Base-by-base conservation (phyloP, 2,797 vertebrate genomes). In the Darevskia nairensis region DNA sequence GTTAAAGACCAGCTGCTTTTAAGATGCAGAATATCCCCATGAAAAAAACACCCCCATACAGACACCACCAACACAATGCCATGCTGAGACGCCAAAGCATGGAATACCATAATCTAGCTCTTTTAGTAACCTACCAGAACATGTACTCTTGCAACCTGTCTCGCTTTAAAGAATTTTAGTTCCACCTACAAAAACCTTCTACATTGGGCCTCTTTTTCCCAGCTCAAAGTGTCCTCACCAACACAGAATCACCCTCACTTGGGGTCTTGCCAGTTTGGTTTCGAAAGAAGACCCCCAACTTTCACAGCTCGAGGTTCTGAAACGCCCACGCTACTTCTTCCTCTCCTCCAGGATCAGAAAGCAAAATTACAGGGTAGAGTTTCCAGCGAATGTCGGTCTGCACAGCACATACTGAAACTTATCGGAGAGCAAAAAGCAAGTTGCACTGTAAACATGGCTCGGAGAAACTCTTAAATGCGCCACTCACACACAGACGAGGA, bases 111-210 rank as follows among this genome's bases (percentile, higher is more conserved):
- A 94, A 92, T 90, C 87, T 90, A 86, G 86, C 81, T 84, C 21
- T 88, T 15, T 85, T 84, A 88, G 80, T 13, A 59, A 59, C 89
- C 92, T 87, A 84, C 64, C 64, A 50, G 92, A 94, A 93, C 89
- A 88, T 10, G 90, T 88, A 84, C 84, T 72, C 84, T 91, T 90
- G 93, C 94, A 93, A 92, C 89, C 74, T 91, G 94, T 94, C 92
- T 94, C 95, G 15, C 50, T 55, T 55, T 55, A 55, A 96, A 92
- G 75, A 90, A 89, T 78, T 85, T 89, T 27, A 13, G 78, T 89
- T 83, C 79, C 80, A 0, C 1, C 86, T 84, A 64, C 25, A 83
- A 87, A 61, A 92, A 85, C 79, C 93, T 89, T 71, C 88, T 85
- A 87, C 85, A 64, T 90, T 84, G 88, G 81, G 78, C 82, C 91